Conservation (phyloP, 2,797 vertebrate species). For the Masticophis lateralis region DNA sequence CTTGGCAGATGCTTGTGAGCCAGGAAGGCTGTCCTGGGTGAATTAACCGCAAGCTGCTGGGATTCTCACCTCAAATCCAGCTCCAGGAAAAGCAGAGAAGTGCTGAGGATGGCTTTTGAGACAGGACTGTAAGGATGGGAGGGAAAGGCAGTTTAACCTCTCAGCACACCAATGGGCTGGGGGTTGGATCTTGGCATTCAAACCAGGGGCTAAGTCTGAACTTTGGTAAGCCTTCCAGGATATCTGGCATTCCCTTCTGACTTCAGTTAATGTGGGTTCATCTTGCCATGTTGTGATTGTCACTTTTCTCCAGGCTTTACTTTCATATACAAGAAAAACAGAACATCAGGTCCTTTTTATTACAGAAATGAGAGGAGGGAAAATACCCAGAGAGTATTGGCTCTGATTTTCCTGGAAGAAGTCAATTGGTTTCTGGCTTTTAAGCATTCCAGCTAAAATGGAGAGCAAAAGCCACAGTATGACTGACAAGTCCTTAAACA, state of each 20-base stretch:
- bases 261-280: neutral
- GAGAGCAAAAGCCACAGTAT: neutral
- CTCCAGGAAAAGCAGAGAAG: slow-evolving; percentile 54
- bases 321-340: neutral
- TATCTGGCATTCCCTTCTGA: neutral
- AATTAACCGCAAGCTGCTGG: slow-evolving; percentile 63
- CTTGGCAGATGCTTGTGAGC: slow-evolving; percentile 56
- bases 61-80: slow-evolving; percentile 71
- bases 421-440: neutral
- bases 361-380: too few species aligned
- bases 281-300: neutral
- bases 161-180: neutral
- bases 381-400: neutral
- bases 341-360: neutral
- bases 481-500: neutral
- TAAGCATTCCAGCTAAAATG: neutral
- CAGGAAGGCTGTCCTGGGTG: slow-evolving; percentile 67
- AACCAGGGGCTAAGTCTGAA: neutral
- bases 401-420: neutral
- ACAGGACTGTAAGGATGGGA: neutral
- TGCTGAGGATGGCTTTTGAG: slow-evolving; percentile 15
- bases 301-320: neutral
- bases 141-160: neutral
- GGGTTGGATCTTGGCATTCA: neutral
- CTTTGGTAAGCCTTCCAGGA: neutral